Evolutionary conservation across 64 coral and sea anemone species (phyloP), one percentile per base, ranked within the genome.

Genomic region (Actinia tenebrosa): DNA sequence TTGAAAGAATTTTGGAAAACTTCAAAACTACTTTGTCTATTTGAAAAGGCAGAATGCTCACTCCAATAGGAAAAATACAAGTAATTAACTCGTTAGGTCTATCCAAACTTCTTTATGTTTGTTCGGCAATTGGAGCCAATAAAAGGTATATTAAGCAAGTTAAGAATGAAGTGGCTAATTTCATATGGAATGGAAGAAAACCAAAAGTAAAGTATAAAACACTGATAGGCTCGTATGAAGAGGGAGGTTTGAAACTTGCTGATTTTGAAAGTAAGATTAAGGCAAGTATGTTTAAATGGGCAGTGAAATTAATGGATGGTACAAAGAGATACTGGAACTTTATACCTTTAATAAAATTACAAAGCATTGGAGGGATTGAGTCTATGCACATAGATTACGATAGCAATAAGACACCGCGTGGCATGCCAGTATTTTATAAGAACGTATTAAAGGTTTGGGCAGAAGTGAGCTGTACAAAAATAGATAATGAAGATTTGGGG

Each of bases 201-300:
- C 52, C 84, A 26, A 86, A 86, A 86, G n/a, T 86, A 9, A 86
- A 86, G 62, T 37, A 61, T 44, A 86, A 25, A 56, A 86, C 64
- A n/a, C 15, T 87, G 10, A 87, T 87, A 19, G 86, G 66, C 18
- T 17, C 42, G 46, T 69, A 52, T 20, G 47, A 75, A n/a, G 44
- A 61, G 37, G 66, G 66, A 1, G 86, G 86, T 9, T 13, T 87
- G 19, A 87, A 77, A 87, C 25, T 77, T 59, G 45, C n/a, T 13
- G 63, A 86, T 44, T 86, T 86, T 44, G 60, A 37, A 26, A 37
- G 42, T 10, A 61, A 27, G 60, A 58, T 52, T 20, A 86, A 64
- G 60, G 84, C 84, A n/a, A 56, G 20, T 16, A 22, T 54, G 23
- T 44, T 86, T 62, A 20, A 18, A 10, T 86, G 53, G 53, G 58